Evolutionary conservation across 2,888 invertebrate species (phyloP), one percentile per base, ranked within the genome.

Genomic region (Megastigmus dorsalis): DNA sequence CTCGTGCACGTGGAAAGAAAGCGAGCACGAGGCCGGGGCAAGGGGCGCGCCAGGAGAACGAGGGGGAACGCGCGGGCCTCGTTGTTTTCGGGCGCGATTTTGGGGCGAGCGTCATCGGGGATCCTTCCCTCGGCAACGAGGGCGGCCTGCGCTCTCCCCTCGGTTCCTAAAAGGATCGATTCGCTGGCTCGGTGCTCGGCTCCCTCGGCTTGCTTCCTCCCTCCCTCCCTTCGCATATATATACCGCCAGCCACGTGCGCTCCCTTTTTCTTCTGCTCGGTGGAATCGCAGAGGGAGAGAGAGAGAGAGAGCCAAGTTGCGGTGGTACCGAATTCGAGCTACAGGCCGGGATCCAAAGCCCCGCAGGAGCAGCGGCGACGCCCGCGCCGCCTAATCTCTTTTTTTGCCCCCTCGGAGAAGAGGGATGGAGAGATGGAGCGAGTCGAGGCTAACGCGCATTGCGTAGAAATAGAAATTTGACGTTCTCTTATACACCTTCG

Each of bases 151-250:
- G 41, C 69, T 52, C 38, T 57, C 43, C 74, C 52, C 43, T 57
- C 52, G 54, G 3, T 20, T 28, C 77, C 80, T 79, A 82, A 79
- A 82, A 81, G 80, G 80, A 84, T 84, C 84, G 84, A 84, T 84
- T 84, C 81, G 77, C 41, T 10, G 28, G n/a, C 18, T 54, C 54
- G 26, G n/a, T n/a, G n/a, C n/a, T n/a, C n/a, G n/a, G n/a, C 60
- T 54, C 55, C 20, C 67, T 67, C 26, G 59, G 9, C 23, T 36
- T 43, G 2, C 43, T 70, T 20, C 26, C 41, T 45, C 23, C 45
- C 43, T 41, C 48, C 13, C 48, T 48, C 15, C 20, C 70, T 68
- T 20, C 41, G 41, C 2, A 41, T 41, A 41, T 41, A 41, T 7
- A 5, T 10, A 9, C 41, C 9, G 13, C 1, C 48, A 13, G 1